phyloP scores from a whole-genome alignment of 1,140 invertebrate genomes.

The Thaumetopoea pityocampa region DNA sequence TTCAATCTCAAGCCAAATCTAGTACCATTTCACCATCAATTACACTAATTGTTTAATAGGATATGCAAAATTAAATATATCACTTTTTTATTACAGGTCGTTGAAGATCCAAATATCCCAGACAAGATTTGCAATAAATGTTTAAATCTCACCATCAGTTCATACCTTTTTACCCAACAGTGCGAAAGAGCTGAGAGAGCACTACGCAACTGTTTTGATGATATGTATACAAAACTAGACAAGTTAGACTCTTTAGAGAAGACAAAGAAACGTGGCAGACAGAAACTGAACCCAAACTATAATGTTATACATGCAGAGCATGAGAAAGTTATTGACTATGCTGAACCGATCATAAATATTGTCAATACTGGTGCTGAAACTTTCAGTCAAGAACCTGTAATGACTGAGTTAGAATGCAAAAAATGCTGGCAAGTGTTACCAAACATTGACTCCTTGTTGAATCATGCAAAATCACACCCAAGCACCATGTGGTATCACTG shows the following conservation, averaged over 20 bases:
- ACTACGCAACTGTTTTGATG: conserved; percentile 54
- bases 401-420: conserved; percentile 48
- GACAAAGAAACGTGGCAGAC: conserved; percentile 46
- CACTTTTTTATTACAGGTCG: conserved; percentile 39
- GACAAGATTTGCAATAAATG: conserved; percentile 58
- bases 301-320: conserved; percentile 48
- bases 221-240: conserved; percentile 53
- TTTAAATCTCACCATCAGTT: conserved; percentile 37
- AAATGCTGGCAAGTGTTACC: conserved; percentile 57
- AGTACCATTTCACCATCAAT: too few relatives aligned
- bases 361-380: conserved; percentile 36
- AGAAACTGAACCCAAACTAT: conserved; percentile 50
- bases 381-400: conserved; percentile 18
- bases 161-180: conserved; percentile 59
- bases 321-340: conserved; percentile 54
- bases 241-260: conserved; percentile 55
- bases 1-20: too few relatives aligned
- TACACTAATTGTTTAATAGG: too few relatives aligned
- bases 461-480: conserved; percentile 57
- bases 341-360: conserved; percentile 53
- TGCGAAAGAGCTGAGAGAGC: conserved; percentile 57
- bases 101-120: conserved; percentile 46
- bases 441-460: conserved; percentile 39
- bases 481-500: conserved; percentile 61
- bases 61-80: conserved; percentile 1